A percentile compares a stretch with the other conserved stretches of the same genome.
phyloP scores from a whole-genome alignment of 2,888 invertebrate species.

The Lumbricus terrestris region DNA sequence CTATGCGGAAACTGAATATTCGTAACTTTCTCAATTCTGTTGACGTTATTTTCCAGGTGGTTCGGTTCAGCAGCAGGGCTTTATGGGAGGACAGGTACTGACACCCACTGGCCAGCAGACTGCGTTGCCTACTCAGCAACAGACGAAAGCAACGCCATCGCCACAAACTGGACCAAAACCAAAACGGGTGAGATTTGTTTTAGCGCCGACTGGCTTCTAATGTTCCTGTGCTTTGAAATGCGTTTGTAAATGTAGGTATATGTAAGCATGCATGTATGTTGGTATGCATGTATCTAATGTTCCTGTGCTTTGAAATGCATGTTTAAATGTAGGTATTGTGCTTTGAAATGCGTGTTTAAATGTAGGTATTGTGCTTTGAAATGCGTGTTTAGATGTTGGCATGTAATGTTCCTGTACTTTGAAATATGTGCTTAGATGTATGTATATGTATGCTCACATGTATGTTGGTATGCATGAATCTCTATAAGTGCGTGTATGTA shows the following conservation, averaged over 20 bases:
- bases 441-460: background rate
- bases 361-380: background rate
- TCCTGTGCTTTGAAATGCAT: background rate
- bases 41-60: background rate
- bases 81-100: background rate
- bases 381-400: background rate
- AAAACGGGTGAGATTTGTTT: background rate
- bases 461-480: background rate
- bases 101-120: background rate
- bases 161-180: conserved; percentile 10
- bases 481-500: background rate
- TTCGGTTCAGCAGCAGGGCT: background rate
- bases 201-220: background rate
- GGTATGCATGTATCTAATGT: too few relatives aligned
- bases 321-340: background rate
- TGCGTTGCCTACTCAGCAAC: background rate
- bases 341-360: background rate
- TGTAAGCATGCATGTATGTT: too few relatives aligned
- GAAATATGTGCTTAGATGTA: background rate
- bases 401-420: too few relatives aligned
- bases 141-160: background rate
- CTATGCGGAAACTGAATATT: too few relatives aligned
- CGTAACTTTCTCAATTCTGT: too few relatives aligned
- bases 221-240: background rate
- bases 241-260: background rate